phyloP scores from a whole-genome alignment of 2,113 vertebrate genomes.

The Pomatostomus ruficeps region DNA sequence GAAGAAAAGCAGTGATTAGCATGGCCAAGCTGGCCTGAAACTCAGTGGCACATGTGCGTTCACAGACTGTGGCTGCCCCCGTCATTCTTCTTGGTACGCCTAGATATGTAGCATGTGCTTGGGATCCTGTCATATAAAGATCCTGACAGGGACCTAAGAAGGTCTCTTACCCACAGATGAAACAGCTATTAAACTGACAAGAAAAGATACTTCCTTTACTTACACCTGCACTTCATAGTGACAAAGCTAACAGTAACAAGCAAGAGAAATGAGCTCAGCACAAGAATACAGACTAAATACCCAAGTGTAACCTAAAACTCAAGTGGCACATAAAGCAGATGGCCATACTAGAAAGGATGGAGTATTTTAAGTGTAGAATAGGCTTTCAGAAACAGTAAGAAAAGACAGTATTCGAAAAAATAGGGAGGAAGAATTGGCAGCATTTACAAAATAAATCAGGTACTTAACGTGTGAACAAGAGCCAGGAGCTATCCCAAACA shows the following conservation, averaged over 20 bases:
- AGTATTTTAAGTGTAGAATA: background rate
- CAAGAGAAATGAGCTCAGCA: background rate
- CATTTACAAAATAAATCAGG: background rate
- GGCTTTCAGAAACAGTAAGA: background rate
- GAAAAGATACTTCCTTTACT: background rate
- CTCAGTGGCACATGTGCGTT: background rate
- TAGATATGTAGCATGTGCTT: background rate
- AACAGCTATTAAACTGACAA: background rate
- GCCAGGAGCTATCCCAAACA: background rate
- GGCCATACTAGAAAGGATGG: background rate
- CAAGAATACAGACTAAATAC: background rate
- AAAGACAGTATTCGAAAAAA: background rate
- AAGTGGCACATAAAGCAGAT: background rate
- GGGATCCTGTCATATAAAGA: background rate
- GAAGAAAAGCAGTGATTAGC: background rate
- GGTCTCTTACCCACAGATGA: background rate
- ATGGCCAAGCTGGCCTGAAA: background rate
- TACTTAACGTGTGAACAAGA: background rate
- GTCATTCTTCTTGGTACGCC: background rate
- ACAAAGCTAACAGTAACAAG: background rate
- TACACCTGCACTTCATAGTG: background rate
- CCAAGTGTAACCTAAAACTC: background rate
- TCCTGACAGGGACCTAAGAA: background rate
- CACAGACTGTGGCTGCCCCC: background rate
- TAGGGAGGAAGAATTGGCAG: background rate